phyloP scores from a whole-genome alignment of 2,888 invertebrate genomes.

The Leucophenga maculata region DNA sequence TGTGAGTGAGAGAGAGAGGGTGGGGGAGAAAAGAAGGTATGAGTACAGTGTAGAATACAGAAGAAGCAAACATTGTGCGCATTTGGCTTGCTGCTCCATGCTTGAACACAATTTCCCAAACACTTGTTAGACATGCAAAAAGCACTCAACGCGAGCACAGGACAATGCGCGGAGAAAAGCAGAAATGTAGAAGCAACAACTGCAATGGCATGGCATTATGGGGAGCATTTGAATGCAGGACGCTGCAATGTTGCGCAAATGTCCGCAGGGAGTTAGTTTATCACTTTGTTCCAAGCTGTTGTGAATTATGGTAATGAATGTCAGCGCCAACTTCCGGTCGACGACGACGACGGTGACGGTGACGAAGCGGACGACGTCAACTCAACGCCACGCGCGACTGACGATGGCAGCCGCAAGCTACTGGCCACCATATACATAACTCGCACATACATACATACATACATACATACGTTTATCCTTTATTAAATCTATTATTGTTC shows the following conservation, averaged over 20 bases:
- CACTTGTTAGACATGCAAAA: conserved; percentile 21
- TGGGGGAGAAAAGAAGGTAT: no score
- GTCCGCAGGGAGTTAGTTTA: conserved; percentile 49
- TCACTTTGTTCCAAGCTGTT: conserved; percentile 62
- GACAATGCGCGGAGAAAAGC: neutral
- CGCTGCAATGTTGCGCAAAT: conserved; percentile 27
- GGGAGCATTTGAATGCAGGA: neutral
- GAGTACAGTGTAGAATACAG: neutral
- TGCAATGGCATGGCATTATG: neutral
- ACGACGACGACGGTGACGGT: conserved; percentile 9
- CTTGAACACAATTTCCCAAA: neutral
- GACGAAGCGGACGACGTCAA: neutral
- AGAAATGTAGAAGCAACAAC: conserved; percentile 1
- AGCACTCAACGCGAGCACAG: conserved; percentile 5
- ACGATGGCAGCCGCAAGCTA: neutral
- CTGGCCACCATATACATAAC: neutral
- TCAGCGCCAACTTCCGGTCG: conserved; percentile 59
- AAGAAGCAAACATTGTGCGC: neutral
- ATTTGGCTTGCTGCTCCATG: no score
- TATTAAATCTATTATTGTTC: conserved; percentile 20
- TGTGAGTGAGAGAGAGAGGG: no score
- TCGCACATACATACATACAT: neutral
- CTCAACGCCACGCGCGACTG: neutral
- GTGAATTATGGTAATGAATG: conserved; percentile 65
- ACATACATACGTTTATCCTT: neutral